Base-by-base conservation (phyloP, 2,888 invertebrate species). In the Oscheius sp. region DNA sequence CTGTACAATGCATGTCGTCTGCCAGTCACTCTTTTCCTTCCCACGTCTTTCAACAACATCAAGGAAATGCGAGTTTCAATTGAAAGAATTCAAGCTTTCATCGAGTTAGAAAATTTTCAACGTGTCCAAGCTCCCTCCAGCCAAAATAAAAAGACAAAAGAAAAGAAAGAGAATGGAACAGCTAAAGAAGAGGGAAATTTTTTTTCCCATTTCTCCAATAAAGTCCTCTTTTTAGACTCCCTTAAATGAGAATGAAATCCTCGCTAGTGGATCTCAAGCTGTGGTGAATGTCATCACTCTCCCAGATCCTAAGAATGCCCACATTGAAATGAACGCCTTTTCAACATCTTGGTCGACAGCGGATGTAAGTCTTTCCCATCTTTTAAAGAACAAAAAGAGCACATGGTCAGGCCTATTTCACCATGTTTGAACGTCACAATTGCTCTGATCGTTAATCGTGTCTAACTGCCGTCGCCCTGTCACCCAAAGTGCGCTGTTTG, bases 1-100 rank as follows among this genome's bases (percentile, higher is more conserved):
- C 92, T 94, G 87, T 95, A 93, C 89, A 93, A 93, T 84, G 92
- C 93, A 67, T 88, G 95, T 70, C 82, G 87, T 10, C 78, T 88
- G 8, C 80, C 86, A 33, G 80, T 87, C 66, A 87, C 86, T 3
- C 83, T 88, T 27, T 88, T 87, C 74, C 75, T 88, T 52, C 87
- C 88, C 0, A 82, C 88, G 50, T 87, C 70, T 8, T 31, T 78
- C 12, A 68, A 72, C 0, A 70, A 74, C 17, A 66, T 83, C 10
- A 72, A 84, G n/a, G 88, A 88, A 73, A 70, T 79, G 25, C 76
- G 78, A 6, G 85, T 87, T 23, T 84, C 87, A 2, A 72, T 84
- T 6, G 53, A 71, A 0, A 72, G 88, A 55, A 70, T 88, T 20
- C 82, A 88, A 86, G 88, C 88, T 45, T 88, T 88, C 75, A 81